Evolutionary conservation across 2,113 vertebrate species (phyloP).

Genomic region (Clarias magur): DNA sequence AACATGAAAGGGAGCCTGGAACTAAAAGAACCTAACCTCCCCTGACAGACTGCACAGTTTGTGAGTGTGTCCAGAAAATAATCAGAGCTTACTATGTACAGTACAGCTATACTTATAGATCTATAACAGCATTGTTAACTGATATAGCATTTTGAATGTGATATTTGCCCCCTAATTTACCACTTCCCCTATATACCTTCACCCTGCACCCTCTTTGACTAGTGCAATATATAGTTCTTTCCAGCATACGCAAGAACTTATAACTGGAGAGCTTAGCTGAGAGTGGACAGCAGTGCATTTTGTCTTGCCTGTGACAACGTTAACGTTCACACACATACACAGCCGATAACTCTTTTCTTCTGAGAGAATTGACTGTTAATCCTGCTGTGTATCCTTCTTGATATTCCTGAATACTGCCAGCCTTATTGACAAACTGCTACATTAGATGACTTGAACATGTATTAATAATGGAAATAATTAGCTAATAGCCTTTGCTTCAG

Average conservation of each 20-base stretch:
- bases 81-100: not conserved
- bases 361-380: conserved; percentile 64
- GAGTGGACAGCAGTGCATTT: conserved; percentile 31
- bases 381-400: conserved; percentile 60
- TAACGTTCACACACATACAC: conserved; percentile 64
- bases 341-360: conserved; percentile 60
- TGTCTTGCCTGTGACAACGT: conserved; percentile 58
- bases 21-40: not conserved
- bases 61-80: not conserved
- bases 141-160: not conserved
- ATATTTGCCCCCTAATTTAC: not conserved
- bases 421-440: conserved; percentile 65
- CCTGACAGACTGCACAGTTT: not conserved
- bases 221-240: not conserved
- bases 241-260: not conserved
- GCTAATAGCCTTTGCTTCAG: conserved; percentile 36
- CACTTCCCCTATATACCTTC: not conserved
- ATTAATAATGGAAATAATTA: conserved; percentile 57
- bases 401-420: conserved; percentile 61
- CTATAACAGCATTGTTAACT: not conserved
- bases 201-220: not conserved
- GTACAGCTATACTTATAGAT: not conserved
- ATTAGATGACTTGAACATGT: conserved; percentile 54
- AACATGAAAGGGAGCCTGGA: not conserved
- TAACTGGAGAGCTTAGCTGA: conserved; percentile 47